Conservation (phyloP, 1,140 invertebrate species). For the Neuroterus valhalla region DNA sequence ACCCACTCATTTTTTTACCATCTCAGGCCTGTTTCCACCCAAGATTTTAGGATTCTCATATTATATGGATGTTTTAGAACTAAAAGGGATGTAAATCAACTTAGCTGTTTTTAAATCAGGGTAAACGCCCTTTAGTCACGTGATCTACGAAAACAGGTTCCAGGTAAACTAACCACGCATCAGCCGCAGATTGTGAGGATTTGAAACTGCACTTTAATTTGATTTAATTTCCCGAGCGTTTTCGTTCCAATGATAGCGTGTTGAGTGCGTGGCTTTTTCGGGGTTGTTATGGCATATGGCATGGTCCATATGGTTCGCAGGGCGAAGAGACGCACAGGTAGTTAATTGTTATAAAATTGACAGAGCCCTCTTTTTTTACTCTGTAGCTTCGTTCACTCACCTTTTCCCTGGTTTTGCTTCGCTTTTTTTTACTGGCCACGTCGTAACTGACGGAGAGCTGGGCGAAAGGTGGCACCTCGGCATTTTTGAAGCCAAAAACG, state of each 20-base stretch:
- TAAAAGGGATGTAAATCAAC: not conserved
- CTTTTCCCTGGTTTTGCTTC: slow-evolving; percentile 82
- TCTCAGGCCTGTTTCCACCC: no score
- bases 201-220: no score
- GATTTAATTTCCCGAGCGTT: no score
- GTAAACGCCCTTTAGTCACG: slow-evolving; percentile 27
- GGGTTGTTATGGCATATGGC: not conserved
- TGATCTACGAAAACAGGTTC: not conserved
- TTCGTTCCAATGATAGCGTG: no score
- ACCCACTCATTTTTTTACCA: no score
- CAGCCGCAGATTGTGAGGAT: no score
- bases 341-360: not conserved
- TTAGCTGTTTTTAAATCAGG: not conserved
- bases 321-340: not conserved
- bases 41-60: not conserved
- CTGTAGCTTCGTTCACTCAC: slow-evolving; percentile 72
- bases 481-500: slow-evolving; percentile 83
- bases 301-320: slow-evolving; percentile 2
- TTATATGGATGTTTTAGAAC: not conserved
- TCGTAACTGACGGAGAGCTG: slow-evolving; percentile 77
- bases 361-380: not conserved
- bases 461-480: slow-evolving; percentile 83
- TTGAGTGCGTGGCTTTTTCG: slow-evolving; percentile 6
- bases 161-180: no score
- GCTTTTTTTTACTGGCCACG: slow-evolving; percentile 81